A percentile compares a stretch with the other conserved stretches of the same genome.
phyloP scores from a whole-genome alignment of 2,113 vertebrate species.

The Corythornis vintsioides region DNA sequence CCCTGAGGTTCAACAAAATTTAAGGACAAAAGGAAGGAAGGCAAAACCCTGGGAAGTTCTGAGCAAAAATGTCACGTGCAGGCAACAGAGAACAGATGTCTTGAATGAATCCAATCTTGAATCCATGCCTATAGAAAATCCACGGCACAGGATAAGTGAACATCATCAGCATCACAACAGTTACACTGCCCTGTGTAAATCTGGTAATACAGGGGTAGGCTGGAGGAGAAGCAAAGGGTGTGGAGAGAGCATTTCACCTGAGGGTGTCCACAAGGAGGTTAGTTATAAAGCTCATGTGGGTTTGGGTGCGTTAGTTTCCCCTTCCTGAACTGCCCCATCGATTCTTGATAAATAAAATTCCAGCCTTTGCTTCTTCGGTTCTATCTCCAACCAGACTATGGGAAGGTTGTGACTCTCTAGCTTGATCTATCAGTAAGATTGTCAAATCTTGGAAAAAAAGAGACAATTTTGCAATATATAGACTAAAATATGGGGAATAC shows the following conservation, averaged over 20 bases:
- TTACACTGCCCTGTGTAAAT: background rate
- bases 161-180: background rate
- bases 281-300: background rate
- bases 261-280: background rate
- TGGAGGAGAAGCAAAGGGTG: background rate
- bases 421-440: background rate
- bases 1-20: background rate
- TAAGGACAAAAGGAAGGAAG: background rate
- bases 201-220: background rate
- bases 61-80: background rate
- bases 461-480: background rate
- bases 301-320: background rate
- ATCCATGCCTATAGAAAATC: background rate
- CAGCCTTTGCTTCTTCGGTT: background rate
- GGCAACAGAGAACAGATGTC: background rate
- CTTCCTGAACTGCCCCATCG: background rate
- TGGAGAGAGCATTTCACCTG: background rate
- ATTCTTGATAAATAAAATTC: background rate
- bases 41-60: background rate
- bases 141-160: rapidly evolving
- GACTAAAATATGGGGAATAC: background rate
- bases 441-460: background rate
- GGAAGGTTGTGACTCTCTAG: background rate
- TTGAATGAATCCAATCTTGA: background rate
- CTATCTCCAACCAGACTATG: background rate